Base-by-base conservation (phyloP, 2,888 invertebrate genomes). In the Acholoe squamosa region DNA sequence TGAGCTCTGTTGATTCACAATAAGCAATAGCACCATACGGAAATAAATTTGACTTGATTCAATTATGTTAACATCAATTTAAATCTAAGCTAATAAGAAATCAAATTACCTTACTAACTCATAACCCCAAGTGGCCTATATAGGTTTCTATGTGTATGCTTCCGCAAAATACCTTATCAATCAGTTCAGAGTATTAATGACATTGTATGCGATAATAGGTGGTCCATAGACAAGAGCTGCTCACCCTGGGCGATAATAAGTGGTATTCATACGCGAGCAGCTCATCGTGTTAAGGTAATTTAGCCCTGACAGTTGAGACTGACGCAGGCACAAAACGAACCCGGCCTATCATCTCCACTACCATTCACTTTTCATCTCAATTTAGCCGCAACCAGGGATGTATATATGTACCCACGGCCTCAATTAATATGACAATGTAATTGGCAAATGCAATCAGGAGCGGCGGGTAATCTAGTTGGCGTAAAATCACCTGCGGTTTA, bases 371-470 rank as follows among this genome's bases (percentile, higher is more conserved):
- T 71, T 71, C 71, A 71, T 71, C 71, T 71, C 71, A 25, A 71
- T 71, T 71, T 71, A 25, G 5, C 14, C 71, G 71, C 71, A 28
- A 28, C 71, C 28, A 28, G 71, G 71, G 71, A 71, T 28, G 25
- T 28, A 71, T 71, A 71, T 28, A 71, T 71, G n/a, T 61, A 61
- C 61, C 28, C 14, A 71, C 71, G 28, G 71, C 61, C 22, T 25
- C 61, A 71, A 71, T 71, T 71, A 71, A 71, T 71, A 71, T 25
- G 71, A 28, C 71, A 28, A 71, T 71, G 28, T 71, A 71, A 71
- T 71, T 71, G 71, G 71, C 31, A 71, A 71, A 71, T 71, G 71
- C 71, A 71, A 71, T 71, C 71, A 71, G 71, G 61, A 61, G 61
- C 22, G 61, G 61, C 61, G 28, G 31, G 28, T 71, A 71, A 71